Evolutionary conservation across 2,888 invertebrate species (phyloP).

Genomic region (Opisthograptis luteolata): DNA sequence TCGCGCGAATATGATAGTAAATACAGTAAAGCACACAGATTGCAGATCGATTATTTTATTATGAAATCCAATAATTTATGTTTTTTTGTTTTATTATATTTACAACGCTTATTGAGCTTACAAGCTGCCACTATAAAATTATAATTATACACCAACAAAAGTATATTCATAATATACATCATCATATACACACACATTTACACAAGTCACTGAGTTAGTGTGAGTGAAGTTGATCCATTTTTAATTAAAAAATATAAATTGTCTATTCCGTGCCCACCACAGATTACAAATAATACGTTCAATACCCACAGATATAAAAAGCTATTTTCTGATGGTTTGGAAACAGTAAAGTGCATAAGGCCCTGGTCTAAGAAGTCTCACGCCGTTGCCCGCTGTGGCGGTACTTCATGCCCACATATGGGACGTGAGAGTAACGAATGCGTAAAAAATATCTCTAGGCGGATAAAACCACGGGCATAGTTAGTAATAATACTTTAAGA

Average conservation of each 20-base stretch:
- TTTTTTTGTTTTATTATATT: conserved; percentile 65
- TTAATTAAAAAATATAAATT: neutral
- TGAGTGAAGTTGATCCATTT: conserved; percentile 21
- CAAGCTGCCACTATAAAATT: conserved; percentile 42
- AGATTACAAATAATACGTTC: too few species aligned
- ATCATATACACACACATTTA: conserved; percentile 18
- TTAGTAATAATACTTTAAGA: too few species aligned
- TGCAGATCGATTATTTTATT: conserved; percentile 73
- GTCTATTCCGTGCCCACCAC: neutral
- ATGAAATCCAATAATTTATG: conserved; percentile 81
- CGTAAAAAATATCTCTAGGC: too few species aligned
- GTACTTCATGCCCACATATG: too few species aligned
- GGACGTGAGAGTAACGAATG: too few species aligned
- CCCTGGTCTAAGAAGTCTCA: too few species aligned
- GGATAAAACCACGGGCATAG: too few species aligned
- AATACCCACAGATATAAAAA: too few species aligned
- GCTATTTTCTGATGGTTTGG: too few species aligned
- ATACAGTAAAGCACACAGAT: conserved; percentile 24
- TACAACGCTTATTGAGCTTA: conserved; percentile 66
- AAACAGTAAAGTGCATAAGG: too few species aligned
- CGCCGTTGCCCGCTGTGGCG: too few species aligned
- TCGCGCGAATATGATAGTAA: neutral
- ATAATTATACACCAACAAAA: conserved; percentile 40
- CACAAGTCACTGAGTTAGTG: conserved; percentile 21
- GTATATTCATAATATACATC: conserved; percentile 31